Evolutionary conservation across 1,140 invertebrate genomes (phyloP).

Genomic region (Aradophagus sp.): DNA sequence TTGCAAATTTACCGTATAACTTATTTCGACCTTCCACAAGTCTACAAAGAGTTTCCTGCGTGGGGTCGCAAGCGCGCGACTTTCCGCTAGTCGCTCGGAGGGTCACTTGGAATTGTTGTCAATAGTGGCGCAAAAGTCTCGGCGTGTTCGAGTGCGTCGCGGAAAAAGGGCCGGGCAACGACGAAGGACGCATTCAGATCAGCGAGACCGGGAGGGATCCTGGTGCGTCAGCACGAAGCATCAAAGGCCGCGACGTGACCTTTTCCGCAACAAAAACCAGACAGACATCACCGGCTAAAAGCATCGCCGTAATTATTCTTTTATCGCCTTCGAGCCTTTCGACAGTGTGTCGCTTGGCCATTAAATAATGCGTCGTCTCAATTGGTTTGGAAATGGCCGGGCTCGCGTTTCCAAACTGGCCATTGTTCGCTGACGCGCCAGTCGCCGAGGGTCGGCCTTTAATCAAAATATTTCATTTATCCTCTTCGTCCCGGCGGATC

Average conservation of each 20-base stretch:
- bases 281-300: constrained; percentile 41
- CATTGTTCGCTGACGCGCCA: constrained; percentile 6
- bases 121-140: constrained; percentile 54
- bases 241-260: constrained; percentile 66
- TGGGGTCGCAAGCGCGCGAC: constrained; percentile 35
- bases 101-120: constrained; percentile 51
- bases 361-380: constrained; percentile 38
- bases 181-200: constrained; percentile 72
- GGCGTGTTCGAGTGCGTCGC: constrained; percentile 47
- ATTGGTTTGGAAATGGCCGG: constrained; percentile 26
- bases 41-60: constrained; percentile 34
- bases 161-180: constrained; percentile 58
- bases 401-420: neutral
- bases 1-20: no score
- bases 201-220: constrained; percentile 50
- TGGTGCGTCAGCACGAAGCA: constrained; percentile 67
- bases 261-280: constrained; percentile 62
- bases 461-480: neutral
- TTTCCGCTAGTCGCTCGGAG: constrained; percentile 54
- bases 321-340: constrained; percentile 42
- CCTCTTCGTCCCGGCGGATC: no score
- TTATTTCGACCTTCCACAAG: constrained; percentile 38
- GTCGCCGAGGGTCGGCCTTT: neutral
- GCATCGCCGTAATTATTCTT: constrained; percentile 51
- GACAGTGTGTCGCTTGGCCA: constrained; percentile 24